phyloP scores from a whole-genome alignment of 2,797 vertebrate species.

The Alauda arvensis region DNA sequence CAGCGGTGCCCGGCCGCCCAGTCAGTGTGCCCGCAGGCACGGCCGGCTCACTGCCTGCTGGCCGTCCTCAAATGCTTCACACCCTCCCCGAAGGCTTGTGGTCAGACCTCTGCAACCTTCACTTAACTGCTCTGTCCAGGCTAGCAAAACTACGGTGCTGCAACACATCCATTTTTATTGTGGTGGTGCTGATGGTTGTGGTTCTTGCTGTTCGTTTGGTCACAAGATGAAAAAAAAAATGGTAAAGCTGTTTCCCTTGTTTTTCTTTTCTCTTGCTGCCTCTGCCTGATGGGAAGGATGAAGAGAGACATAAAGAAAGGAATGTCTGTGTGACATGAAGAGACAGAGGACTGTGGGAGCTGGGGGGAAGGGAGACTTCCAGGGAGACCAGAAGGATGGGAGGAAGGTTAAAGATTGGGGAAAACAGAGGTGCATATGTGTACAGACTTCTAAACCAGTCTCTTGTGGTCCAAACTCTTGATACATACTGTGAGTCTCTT shows the following conservation, averaged over 20 bases:
- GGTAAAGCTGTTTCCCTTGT: background rate
- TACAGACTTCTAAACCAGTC: background rate
- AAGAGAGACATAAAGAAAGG: background rate
- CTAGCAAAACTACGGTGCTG: background rate
- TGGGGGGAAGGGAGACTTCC: background rate
- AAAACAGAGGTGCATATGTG: background rate
- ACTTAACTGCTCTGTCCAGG: background rate
- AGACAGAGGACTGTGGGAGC: background rate
- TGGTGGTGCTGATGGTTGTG: background rate
- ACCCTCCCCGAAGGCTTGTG: background rate
- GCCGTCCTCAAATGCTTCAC: background rate
- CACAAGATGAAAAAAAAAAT: background rate
- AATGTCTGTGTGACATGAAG: background rate
- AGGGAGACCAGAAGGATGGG: background rate
- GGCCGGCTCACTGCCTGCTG: background rate
- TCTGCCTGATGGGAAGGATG: background rate
- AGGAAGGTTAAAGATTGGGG: conserved; percentile 7
- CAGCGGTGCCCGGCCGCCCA: background rate
- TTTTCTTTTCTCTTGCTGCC: background rate
- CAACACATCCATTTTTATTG: background rate
- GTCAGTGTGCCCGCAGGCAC: background rate
- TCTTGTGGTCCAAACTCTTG: background rate
- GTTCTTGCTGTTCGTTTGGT: background rate
- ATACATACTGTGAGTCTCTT: background rate
- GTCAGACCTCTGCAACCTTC: background rate